A percentile compares a stretch with the other conserved stretches of the same genome.
Conservation (phyloP, 1,140 invertebrate species). For the Belonocnema kinseyi region DNA sequence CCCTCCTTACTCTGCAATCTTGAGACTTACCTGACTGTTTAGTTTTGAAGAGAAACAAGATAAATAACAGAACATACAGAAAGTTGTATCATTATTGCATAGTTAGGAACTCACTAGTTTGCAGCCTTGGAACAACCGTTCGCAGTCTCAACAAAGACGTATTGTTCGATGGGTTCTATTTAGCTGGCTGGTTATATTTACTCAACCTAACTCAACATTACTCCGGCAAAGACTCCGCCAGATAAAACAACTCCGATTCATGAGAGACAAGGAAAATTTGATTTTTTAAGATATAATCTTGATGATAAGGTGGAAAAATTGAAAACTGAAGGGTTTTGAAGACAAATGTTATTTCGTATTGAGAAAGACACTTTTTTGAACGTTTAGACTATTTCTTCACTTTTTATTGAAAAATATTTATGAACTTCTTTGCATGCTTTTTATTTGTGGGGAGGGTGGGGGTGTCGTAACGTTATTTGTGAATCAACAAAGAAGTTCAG, state of each 20-base stretch:
- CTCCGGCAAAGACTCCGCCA: background rate
- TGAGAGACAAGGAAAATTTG: too few relatives aligned
- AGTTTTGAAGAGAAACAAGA: conserved; percentile 30
- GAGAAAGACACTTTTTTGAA: too few relatives aligned
- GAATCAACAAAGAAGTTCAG: too few relatives aligned
- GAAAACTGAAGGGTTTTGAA: too few relatives aligned
- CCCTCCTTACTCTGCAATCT: conserved; percentile 14
- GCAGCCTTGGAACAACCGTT: conserved; percentile 16
- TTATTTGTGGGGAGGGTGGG: too few relatives aligned
- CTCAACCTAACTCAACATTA: conserved; percentile 25
- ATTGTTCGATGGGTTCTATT: conserved; percentile 30
- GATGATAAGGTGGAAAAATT: too few relatives aligned
- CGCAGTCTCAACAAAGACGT: conserved; percentile 24
- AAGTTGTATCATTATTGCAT: conserved; percentile 23
- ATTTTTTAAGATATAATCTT: too few relatives aligned
- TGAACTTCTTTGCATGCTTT: too few relatives aligned
- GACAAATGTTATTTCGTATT: too few relatives aligned
- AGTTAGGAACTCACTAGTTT: conserved; percentile 25
- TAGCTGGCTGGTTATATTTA: conserved; percentile 24
- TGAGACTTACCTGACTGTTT: conserved; percentile 4
- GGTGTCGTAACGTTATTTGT: too few relatives aligned
- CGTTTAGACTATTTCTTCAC: too few relatives aligned
- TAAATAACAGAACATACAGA: conserved; percentile 6
- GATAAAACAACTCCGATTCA: background rate
- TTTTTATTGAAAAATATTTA: too few relatives aligned